Evolutionary conservation across 2,113 vertebrate species (phyloP), one percentile per base, ranked within the genome.

Genomic region (Myotis davidii): DNA sequence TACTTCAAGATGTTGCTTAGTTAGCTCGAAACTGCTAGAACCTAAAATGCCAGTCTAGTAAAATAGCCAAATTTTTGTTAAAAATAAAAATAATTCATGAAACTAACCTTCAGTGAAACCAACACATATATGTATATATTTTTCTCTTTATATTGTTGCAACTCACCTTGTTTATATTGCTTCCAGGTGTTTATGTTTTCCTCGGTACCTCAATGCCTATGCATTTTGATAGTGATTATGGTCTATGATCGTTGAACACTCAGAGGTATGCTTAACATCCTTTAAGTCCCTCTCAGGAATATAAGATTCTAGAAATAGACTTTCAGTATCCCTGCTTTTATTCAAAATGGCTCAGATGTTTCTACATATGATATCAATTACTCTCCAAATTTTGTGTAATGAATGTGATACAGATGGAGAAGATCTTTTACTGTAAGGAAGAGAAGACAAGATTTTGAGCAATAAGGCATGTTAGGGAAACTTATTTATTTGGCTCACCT

Each of bases 61-160:
- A 88, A 96, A 87, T 83, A 77, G 39, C 18, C 12, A 45, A 64
- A 13, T 21, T 6, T 67, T 67, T n/a, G 6, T 67, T 67, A n/a
- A n/a, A 89, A 94, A 25, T 61, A 5, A 54, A 88, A 94, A 39
- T 2, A 73, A 12, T 45, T 76, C 56, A 72, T 69, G 7, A 86
- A 96, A 87, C 27, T 61, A 45, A 89, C 56, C 23, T 84, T 56
- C 18, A 93, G 23, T 29, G 77, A 73, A 92, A 83, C 85, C 23
- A 61, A 11, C 39, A 2, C 70, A 76, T 84, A 7, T 50, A 56
- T n/a, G 87, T 59, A 84, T 4, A 59, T 21, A 16, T 54, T 84
- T 74, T 16, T 82, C 18, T 85, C 29, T 69, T 69, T 78, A 6
- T 69, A 25, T 7, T 77, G 8, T 79, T 52, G 6, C 27, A 42